A percentile compares a stretch with the other conserved stretches of the same genome.
These are phyloP conservation scores for Sturnira hondurensis DNA, from an alignment of 2,113 vertebrate species.

Conservation along the genomic window DNA sequence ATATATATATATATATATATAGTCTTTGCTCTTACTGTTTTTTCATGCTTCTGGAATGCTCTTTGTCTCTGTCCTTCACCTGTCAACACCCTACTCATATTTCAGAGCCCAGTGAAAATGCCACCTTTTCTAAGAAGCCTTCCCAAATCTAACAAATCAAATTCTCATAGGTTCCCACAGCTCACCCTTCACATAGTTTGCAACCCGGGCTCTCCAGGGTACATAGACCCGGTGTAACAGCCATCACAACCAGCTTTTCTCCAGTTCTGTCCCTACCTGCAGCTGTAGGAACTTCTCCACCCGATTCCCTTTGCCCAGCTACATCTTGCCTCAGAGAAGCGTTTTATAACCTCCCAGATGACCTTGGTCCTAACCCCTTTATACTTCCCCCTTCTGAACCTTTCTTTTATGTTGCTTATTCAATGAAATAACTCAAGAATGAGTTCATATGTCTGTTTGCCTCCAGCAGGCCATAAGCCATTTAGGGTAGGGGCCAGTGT, in stretches of 20 bases:
- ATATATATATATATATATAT: too few species aligned
- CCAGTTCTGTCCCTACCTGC: too few species aligned
- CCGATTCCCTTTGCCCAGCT: not conserved
- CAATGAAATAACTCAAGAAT: not conserved
- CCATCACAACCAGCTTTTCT: not conserved
- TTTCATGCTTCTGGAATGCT: not conserved
- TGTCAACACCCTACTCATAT: not conserved
- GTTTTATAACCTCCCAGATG: not conserved
- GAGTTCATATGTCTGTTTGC: not conserved
- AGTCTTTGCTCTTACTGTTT: not conserved
- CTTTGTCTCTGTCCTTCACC: not conserved
- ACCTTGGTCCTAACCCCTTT: not conserved
- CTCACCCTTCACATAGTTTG: not conserved
- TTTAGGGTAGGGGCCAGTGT: not conserved
- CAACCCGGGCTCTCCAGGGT: not conserved
- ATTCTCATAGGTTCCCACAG: not conserved
- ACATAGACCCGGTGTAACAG: not conserved
- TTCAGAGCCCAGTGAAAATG: not conserved
- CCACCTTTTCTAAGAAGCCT: not conserved
- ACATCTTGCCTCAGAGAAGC: not conserved
- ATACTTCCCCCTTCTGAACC: not conserved
- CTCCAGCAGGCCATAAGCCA: not conserved
- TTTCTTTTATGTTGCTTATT: not conserved
- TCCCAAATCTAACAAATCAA: not conserved
- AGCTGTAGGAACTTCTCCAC: not conserved